phyloP scores from a whole-genome alignment of 2,797 vertebrate genomes.

The Eospalax fontanierii region DNA sequence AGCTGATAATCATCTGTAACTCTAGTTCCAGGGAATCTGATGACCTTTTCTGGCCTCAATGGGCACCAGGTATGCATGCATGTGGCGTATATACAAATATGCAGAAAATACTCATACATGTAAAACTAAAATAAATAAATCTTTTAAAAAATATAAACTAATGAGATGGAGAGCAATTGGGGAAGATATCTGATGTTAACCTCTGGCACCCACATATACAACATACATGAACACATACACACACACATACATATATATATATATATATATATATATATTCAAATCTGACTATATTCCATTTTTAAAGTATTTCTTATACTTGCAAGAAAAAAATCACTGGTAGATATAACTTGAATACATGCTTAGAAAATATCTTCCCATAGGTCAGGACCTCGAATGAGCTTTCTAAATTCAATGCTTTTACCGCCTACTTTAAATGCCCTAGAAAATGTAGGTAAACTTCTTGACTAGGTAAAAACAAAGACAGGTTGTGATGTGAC shows the following conservation, averaged over 20 bases:
- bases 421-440: conserved; percentile 50
- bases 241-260: neutral
- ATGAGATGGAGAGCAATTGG: too few species aligned
- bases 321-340: conserved; percentile 7
- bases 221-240: neutral
- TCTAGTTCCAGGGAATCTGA: too few species aligned
- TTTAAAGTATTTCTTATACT: neutral
- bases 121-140: too few species aligned
- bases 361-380: neutral
- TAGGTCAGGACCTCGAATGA: neutral
- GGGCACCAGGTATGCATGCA: too few species aligned
- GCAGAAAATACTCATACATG: too few species aligned
- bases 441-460: conserved; percentile 61
- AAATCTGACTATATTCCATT: neutral
- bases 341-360: neutral
- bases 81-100: too few species aligned
- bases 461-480: conserved; percentile 64
- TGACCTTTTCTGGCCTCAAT: too few species aligned
- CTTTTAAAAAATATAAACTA: too few species aligned
- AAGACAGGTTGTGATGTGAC: neutral
- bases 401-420: conserved; percentile 49
- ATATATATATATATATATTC: neutral
- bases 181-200: neutral
- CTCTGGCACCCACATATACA: neutral
- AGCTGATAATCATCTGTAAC: too few species aligned